Evolutionary conservation across 2,113 vertebrate species (phyloP).

Genomic region (Pseudorhombus dupliciocellatus): DNA sequence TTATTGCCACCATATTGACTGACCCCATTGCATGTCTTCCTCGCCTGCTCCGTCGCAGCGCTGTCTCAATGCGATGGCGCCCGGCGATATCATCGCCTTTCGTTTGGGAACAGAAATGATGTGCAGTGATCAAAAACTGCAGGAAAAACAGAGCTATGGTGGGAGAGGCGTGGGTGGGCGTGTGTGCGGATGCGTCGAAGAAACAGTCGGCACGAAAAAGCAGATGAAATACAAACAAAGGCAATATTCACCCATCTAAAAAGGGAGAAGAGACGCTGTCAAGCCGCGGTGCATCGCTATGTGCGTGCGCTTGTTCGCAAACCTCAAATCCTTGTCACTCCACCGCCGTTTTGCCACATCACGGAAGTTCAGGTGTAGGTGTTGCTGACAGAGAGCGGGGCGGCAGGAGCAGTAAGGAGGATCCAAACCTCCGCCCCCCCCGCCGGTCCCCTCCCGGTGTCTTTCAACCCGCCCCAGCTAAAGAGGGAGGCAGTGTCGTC

Average conservation of each 20-base stretch:
- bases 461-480: conserved; percentile 35
- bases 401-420: conserved; percentile 12
- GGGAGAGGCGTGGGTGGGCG: rapidly evolving
- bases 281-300: conserved; percentile 21
- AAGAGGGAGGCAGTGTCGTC: conserved; percentile 41
- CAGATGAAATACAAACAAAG: conserved; percentile 45
- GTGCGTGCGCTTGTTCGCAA: conserved; percentile 42
- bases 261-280: conserved; percentile 29
- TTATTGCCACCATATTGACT: conserved; percentile 68
- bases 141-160: not conserved
- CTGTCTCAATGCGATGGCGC: conserved; percentile 24
- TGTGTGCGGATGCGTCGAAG: conserved; percentile 5
- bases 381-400: conserved; percentile 17
- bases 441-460: conserved; percentile 16
- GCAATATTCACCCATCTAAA: conserved; percentile 54
- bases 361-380: conserved; percentile 29
- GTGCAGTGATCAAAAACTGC: conserved; percentile 34
- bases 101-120: conserved; percentile 48
- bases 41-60: not conserved
- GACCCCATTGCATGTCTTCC: conserved; percentile 31
- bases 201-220: conserved; percentile 41
- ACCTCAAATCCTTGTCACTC: conserved; percentile 44
- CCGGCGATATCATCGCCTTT: conserved; percentile 52
- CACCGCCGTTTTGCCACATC: conserved; percentile 27
- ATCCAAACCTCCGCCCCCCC: conserved; percentile 28